These are phyloP conservation scores for Arizona elegans DNA, from an alignment of 2,113 vertebrate genomes.

Conservation along the genomic window DNA sequence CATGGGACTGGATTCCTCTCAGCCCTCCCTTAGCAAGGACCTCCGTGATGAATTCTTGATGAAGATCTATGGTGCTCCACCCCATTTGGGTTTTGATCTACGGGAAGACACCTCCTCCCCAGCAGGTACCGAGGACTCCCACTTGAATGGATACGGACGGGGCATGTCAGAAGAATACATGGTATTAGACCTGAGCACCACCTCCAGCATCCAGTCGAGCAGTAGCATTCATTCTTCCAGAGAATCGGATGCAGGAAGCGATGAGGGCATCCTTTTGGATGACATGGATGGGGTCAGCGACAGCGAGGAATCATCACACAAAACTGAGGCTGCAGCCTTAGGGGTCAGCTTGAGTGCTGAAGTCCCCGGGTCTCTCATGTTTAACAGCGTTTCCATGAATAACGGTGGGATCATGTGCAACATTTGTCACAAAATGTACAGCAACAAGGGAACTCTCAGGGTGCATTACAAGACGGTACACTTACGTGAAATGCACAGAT, in stretches of 20 bases:
- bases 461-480: slow-evolving; percentile 99
- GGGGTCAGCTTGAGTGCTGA: slow-evolving; percentile 70
- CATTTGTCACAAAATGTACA: slow-evolving; percentile 99
- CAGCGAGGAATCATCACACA: slow-evolving; percentile 83
- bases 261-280: slow-evolving; percentile 95
- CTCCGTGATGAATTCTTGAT: slow-evolving; percentile 93
- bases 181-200: slow-evolving; percentile 96
- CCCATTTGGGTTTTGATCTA: slow-evolving; percentile 83
- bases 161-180: slow-evolving; percentile 89
- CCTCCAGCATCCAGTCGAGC: slow-evolving; percentile 94
- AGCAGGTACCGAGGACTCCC: slow-evolving; percentile 83
- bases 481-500: slow-evolving; percentile 98
- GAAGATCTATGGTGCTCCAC: slow-evolving; percentile 93
- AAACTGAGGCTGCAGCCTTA: slow-evolving; percentile 69
- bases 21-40: slow-evolving; percentile 91
- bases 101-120: slow-evolving; percentile 83
- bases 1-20: slow-evolving; percentile 95
- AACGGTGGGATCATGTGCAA: slow-evolving; percentile 92
- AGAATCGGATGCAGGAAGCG: slow-evolving; percentile 94
- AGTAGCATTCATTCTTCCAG: slow-evolving; percentile 94
- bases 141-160: slow-evolving; percentile 87
- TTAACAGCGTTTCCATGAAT: slow-evolving; percentile 80
- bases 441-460: slow-evolving; percentile 98
- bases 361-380: slow-evolving; percentile 77
- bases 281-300: slow-evolving; percentile 93